Percentiles rank a stretch among this genome's conserved stretches.
phyloP scores from a whole-genome alignment of 1,140 invertebrate species.

The Amphibalanus amphitrite region DNA sequence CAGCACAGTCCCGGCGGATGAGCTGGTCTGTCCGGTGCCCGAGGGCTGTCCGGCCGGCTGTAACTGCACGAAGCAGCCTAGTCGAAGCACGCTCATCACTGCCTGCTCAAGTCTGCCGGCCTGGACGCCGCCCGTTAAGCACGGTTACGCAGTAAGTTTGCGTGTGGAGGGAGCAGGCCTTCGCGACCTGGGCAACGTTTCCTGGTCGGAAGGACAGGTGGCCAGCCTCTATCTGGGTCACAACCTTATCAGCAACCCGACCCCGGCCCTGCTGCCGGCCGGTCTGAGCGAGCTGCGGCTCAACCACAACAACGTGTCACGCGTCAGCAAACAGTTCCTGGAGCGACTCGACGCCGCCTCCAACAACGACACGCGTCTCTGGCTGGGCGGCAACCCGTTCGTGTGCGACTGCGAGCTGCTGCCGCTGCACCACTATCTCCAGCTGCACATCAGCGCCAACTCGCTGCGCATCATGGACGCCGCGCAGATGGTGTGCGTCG shows the following conservation, averaged over 20 bases:
- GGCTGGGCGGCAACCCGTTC: conserved; percentile 42
- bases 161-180: conserved; percentile 35
- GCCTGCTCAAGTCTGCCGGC: background rate
- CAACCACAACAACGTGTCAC: conserved; percentile 33
- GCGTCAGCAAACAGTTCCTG: background rate
- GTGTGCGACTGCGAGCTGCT: conserved; percentile 38
- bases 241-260: conserved; percentile 17
- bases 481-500: background rate
- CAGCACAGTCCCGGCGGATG: conserved; percentile 13
- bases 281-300: conserved; percentile 30
- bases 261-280: conserved; percentile 19
- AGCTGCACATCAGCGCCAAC: background rate
- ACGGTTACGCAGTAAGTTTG: conserved; percentile 27
- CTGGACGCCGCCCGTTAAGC: no score
- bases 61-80: conserved; percentile 14
- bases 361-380: conserved; percentile 24
- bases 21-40: conserved; percentile 22
- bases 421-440: conserved; percentile 36
- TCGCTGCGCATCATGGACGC: background rate
- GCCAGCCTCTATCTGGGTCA: conserved; percentile 17
- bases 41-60: conserved; percentile 26
- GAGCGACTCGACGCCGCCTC: conserved; percentile 17
- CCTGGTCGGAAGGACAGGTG: conserved; percentile 25
- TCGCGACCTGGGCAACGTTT: conserved; percentile 21
- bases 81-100: background rate